Evolutionary conservation across 2,888 invertebrate species (phyloP).

Genomic region (Cecidostiba fungosa): DNA sequence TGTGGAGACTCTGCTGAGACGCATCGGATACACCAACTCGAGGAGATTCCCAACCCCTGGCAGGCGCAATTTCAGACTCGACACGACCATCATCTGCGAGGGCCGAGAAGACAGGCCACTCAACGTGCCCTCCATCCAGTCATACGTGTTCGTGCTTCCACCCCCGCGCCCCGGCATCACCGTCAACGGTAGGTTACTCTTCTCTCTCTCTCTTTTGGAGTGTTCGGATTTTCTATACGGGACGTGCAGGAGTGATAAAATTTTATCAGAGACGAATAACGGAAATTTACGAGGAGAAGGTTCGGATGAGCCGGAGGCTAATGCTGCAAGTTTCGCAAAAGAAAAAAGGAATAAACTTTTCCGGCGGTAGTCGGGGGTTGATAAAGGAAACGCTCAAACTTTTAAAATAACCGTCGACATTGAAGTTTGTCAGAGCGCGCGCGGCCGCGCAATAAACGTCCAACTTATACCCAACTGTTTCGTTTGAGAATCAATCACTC

Average conservation of each 20-base stretch:
- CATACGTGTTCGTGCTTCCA: slow-evolving; percentile 93
- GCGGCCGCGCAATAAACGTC: background rate
- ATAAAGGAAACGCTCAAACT: slow-evolving; percentile 19
- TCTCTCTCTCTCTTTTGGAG: background rate
- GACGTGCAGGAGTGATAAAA: background rate
- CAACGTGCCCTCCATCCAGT: slow-evolving; percentile 89
- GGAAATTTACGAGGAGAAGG: background rate
- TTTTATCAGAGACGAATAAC: slow-evolving; percentile 5
- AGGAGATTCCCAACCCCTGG: slow-evolving; percentile 97
- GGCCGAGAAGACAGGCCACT: slow-evolving; percentile 89
- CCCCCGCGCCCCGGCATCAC: slow-evolving; percentile 92
- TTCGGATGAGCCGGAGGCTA: background rate
- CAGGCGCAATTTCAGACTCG: slow-evolving; percentile 90
- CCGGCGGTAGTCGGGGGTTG: background rate
- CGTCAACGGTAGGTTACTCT: slow-evolving; percentile 82
- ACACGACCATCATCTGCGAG: slow-evolving; percentile 87
- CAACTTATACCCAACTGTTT: background rate
- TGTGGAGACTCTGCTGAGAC: slow-evolving; percentile 91
- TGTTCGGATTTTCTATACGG: background rate
- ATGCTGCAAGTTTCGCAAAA: background rate
- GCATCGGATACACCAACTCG: slow-evolving; percentile 95
- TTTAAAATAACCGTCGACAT: slow-evolving; percentile 2
- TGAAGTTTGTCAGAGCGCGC: slow-evolving; percentile 4
- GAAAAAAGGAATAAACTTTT: background rate
- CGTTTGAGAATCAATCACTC: slow-evolving; percentile 24